phyloP scores from a whole-genome alignment of 2,888 invertebrate genomes.

The Fragum fragum region DNA sequence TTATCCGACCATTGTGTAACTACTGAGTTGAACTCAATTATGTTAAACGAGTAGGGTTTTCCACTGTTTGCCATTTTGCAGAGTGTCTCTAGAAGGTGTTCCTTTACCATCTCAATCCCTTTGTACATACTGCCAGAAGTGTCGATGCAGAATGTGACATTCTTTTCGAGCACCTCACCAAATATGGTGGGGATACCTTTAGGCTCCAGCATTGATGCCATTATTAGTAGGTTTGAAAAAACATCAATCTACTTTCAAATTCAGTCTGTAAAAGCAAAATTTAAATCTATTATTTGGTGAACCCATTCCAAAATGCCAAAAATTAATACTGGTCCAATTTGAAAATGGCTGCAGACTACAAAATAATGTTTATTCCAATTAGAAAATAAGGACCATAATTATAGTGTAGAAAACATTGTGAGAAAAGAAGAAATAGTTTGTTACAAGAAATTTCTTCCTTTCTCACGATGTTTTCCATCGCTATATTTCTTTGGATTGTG shows the following conservation, averaged over 20 bases:
- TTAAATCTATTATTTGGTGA: not conserved
- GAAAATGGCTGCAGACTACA: not conserved
- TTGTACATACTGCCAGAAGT: conserved; percentile 86
- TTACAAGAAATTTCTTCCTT: too few species aligned
- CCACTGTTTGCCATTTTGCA: conserved; percentile 76
- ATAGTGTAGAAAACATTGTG: too few species aligned
- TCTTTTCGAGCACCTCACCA: conserved; percentile 82
- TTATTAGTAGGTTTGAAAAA: conserved; percentile 38
- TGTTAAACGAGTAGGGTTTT: conserved; percentile 81
- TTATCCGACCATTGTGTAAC: conserved; percentile 86
- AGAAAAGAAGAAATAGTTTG: too few species aligned
- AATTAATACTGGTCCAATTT: not conserved
- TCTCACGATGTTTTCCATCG: too few species aligned
- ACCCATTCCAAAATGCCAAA: not conserved
- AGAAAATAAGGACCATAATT: too few species aligned
- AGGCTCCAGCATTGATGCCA: conserved; percentile 57
- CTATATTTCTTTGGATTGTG: too few species aligned
- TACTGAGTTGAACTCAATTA: conserved; percentile 85
- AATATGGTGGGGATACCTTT: conserved; percentile 82
- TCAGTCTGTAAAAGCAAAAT: not conserved
- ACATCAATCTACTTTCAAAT: not conserved
- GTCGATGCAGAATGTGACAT: conserved; percentile 86
- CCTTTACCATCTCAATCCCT: conserved; percentile 84
- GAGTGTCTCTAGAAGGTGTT: conserved; percentile 84
- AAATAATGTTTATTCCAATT: not conserved